Base-by-base conservation (phyloP, 2,113 vertebrate species). In the Abramis brama region DNA sequence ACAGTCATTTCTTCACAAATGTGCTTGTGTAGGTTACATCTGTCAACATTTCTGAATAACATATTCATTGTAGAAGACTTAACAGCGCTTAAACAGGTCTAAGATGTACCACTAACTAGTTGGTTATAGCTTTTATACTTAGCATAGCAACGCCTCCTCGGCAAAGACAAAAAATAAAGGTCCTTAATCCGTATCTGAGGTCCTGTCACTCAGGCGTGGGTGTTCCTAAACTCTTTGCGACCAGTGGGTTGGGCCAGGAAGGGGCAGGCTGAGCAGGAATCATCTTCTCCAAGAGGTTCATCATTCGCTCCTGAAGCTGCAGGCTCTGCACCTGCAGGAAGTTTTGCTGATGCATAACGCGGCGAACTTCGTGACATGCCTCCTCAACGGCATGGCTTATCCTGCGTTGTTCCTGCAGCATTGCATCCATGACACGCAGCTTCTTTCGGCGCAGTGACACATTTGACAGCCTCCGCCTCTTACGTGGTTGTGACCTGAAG, bases 231-330 rank as follows among this genome's bases (percentile, higher is more conserved):
- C 39, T 27, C 79, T 82, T 92, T 93, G 68, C 8, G 88, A 9
- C 87, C 88, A 6, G 84, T 79, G 45, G 88, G 90, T 81, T 80
- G 27, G 57, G 30, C 68, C 79, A 75, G 89, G 89, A 90, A 21
- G 89, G 33, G 1, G 83, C 75, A 2, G 92, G 60, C 0, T 86
- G 68, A 39, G 91, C 89, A 84, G 95, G 95, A 21, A 99, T 95
- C 95, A 99, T 96, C 92, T 96, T 98, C 93, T 99, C 98, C 76
- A 99, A 93, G 80, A 99, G 95, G 92, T 97, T 98, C 97, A 99
- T 98, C 97, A 98, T 99, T 73, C 97, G 95, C 77, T 99, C 97
- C 92, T 99, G 98, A 64, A 99, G 94, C 93, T 99, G 97, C 88
- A 99, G 93, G 89, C 97, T 97, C 92, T 99, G 98, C 85, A 98